Evolutionary conservation across 1,140 invertebrate species (phyloP), one percentile per base, ranked within the genome.

Genomic region (Lasioglossum albipes): DNA sequence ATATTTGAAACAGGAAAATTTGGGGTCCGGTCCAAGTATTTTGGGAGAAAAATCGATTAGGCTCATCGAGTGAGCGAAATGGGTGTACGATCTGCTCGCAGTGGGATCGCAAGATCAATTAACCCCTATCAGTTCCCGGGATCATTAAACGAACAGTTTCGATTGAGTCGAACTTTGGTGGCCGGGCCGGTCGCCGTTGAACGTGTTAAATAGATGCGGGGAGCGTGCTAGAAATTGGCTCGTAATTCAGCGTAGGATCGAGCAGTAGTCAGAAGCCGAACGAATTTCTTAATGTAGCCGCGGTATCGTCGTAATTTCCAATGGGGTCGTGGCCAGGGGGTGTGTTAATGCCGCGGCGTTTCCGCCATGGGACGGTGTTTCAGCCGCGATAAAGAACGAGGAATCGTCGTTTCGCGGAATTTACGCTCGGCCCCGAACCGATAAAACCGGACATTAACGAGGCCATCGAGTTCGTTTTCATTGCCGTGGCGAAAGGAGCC

Each of bases 401-500:
- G 52, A 69, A 67, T 64, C 27, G 20, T 75, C 75, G 59, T 84
- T 62, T 66, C 42, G 75, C 36, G 72, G 79, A 87, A 87, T 87
- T 87, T 87, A 87, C 80, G 79, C 73, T 31, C 57, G 31, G 62
- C 84, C 88, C 52, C 87, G 89, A 90, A 91, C 91, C 90, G 88
- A 91, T 91, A 91, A 90, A 92, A 87, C 74, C 72, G 74, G 90
- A 92, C 89, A 86, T 92, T 92, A 92, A 92, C 87, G 91, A 91
- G 89, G 88, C 88, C 88, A 89, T 91, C 85, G 90, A 91, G 91
- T 90, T 88, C 82, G 64, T 87, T 88, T 89, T 87, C 79, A 87
- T 82, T 82, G 76, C 86, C 86, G 85, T 91, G 84, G 78, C 89
- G 86, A 90, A 91, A 89, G 87, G 80, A 86, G 85, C 79, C 74